A percentile compares a stretch with the other conserved stretches of the same genome.
phyloP scores from a whole-genome alignment of 2,797 vertebrate genomes.

The Characodon lateralis region DNA sequence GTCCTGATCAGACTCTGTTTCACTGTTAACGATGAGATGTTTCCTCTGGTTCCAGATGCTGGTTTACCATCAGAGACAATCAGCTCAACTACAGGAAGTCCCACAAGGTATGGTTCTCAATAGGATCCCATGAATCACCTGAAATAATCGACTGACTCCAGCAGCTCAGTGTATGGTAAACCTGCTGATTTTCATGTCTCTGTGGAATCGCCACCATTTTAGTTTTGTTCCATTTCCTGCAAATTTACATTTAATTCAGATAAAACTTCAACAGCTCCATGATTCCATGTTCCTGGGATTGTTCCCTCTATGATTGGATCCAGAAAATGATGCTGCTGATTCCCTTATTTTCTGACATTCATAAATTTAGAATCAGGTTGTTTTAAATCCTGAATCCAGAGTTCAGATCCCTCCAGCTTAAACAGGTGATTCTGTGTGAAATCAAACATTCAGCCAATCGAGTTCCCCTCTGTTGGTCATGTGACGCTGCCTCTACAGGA shows the following conservation, averaged over 20 bases:
- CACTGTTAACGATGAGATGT: background rate
- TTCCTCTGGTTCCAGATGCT: conserved; percentile 67
- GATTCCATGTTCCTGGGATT: background rate
- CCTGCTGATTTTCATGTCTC: background rate
- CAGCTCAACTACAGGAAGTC: conserved; percentile 80
- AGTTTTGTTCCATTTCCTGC: background rate
- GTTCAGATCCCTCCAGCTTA: background rate
- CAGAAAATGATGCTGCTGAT: background rate
- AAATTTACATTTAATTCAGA: background rate
- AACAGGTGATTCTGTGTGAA: conserved; percentile 6
- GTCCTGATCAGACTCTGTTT: accelerated
- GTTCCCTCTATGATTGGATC: background rate
- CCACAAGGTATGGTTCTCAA: conserved; percentile 69
- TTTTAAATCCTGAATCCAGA: background rate
- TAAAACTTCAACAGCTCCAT: no score
- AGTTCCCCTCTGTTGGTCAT: background rate
- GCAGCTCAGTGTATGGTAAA: background rate
- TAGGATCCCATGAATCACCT: background rate
- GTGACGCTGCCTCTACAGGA: conserved; percentile 9
- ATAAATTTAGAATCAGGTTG: background rate
- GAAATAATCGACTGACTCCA: background rate
- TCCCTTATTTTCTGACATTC: no score
- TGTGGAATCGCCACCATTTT: background rate
- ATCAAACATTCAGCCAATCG: conserved; percentile 5
- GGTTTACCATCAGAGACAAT: conserved; percentile 80